Evolutionary conservation across 2,888 invertebrate genomes (phyloP).

Genomic region (Drosophila subsilvestris): DNA sequence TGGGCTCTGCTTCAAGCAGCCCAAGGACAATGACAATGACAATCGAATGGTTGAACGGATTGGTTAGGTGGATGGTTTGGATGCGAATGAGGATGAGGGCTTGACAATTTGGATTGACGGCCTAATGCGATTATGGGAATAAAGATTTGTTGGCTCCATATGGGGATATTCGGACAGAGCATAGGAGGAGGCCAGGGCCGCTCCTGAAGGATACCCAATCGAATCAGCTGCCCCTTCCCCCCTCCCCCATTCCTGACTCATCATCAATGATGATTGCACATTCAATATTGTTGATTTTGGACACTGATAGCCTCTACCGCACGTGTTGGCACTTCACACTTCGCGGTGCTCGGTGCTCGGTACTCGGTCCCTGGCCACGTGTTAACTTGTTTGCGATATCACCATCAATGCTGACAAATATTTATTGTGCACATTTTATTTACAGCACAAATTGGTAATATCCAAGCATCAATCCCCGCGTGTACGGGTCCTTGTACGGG

Average conservation of each 20-base stretch:
- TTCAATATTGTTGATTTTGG: conserved; percentile 72
- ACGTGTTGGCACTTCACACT: conserved; percentile 79
- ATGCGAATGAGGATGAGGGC: neutral
- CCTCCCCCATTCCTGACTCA: neutral
- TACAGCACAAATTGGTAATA: conserved; percentile 68
- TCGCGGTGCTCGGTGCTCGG: conserved; percentile 44
- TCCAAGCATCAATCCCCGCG: conserved; percentile 38
- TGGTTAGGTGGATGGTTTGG: conserved; percentile 23
- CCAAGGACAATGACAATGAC: conserved; percentile 36
- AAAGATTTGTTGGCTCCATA: conserved; percentile 41
- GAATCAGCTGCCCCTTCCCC: neutral
- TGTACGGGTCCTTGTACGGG: neutral
- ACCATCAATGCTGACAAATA: conserved; percentile 63
- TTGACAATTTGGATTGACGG: conserved; percentile 45
- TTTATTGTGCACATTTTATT: conserved; percentile 56
- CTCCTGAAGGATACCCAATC: neutral
- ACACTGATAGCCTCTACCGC: conserved; percentile 68
- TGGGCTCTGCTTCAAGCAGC: conserved; percentile 14
- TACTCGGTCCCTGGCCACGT: conserved; percentile 62
- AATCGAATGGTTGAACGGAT: conserved; percentile 40
- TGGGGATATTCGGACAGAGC: neutral
- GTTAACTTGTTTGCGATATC: conserved; percentile 63
- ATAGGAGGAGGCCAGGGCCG: neutral
- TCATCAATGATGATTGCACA: conserved; percentile 25
- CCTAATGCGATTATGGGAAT: conserved; percentile 71